Conservation (phyloP, 2,888 invertebrate species). For the Drosophila siamana region DNA sequence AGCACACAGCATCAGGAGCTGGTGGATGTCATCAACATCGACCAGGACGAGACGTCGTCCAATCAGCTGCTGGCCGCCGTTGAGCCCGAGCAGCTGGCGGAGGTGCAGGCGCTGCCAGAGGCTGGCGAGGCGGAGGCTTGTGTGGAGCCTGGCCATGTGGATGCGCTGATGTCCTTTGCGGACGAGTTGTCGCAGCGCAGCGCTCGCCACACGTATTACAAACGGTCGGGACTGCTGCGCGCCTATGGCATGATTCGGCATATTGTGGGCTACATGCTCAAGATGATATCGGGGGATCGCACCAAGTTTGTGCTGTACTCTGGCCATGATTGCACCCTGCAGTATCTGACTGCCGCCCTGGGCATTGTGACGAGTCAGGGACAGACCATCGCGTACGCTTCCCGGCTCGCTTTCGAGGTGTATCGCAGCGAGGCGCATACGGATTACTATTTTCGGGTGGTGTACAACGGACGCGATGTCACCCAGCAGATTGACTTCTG, state of each 20-base stretch:
- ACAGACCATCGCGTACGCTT: slow-evolving; percentile 92
- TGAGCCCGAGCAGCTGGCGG: slow-evolving; percentile 33
- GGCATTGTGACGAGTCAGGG: slow-evolving; percentile 86
- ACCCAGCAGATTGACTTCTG: slow-evolving; percentile 94
- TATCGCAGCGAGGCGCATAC: slow-evolving; percentile 89
- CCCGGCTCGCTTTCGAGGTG: slow-evolving; percentile 94
- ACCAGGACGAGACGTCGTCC: slow-evolving; percentile 82
- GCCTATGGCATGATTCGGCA: slow-evolving; percentile 94
- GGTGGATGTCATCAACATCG: slow-evolving; percentile 85
- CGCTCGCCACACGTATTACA: slow-evolving; percentile 87
- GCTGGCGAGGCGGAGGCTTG: slow-evolving; percentile 85
- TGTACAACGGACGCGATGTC: slow-evolving; percentile 94
- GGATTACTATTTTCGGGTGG: slow-evolving; percentile 92
- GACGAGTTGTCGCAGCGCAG: slow-evolving; percentile 92
- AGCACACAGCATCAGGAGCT: slow-evolving; percentile 75
- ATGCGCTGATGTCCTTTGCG: slow-evolving; percentile 92
- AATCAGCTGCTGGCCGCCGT: slow-evolving; percentile 56
- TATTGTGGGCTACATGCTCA: slow-evolving; percentile 92
- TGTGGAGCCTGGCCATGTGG: slow-evolving; percentile 90
- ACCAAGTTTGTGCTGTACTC: slow-evolving; percentile 93
- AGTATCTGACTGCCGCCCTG: slow-evolving; percentile 92
- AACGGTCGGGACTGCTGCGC: slow-evolving; percentile 89
- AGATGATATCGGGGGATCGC: slow-evolving; percentile 91
- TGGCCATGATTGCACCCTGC: slow-evolving; percentile 96
- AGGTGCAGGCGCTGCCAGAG: neutral